Base-by-base conservation (phyloP, 2,888 invertebrate species). In the Steinernema carpocapsae region DNA sequence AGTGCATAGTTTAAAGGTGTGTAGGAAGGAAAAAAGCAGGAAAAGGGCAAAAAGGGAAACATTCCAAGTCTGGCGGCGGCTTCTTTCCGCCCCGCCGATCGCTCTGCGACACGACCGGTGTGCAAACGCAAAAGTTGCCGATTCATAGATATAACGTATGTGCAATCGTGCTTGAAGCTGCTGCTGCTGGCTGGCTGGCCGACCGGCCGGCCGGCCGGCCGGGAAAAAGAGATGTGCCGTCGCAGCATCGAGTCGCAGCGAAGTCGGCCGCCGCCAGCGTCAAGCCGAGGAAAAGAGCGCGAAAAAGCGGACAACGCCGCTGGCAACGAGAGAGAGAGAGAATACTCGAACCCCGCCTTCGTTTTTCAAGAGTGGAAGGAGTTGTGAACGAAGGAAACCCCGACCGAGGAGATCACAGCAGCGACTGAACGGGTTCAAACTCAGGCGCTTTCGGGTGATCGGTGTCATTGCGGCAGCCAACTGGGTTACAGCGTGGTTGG, bases 291-390 rank as follows among this genome's bases (percentile, higher is more conserved):
- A 56, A 56, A 56, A 22, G 24, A 26, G 56, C 56, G 56, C 56
- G 56, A 56, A 56, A 56, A 56, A 26, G 56, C 22, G 56, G 56
- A 56, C 26, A 26, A 56, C 56, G 19, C 6, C 51, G 51, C 51
- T 10, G n/a, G 19, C 51, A 19, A 12, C 56, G 56, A 26, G 56
- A 24, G 2, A 26, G 26, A n/a, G n/a, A n/a, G n/a, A n/a, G n/a
- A n/a, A n/a, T n/a, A 56, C 22, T 22, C 56, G 56, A 56, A 56
- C 56, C 26, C 56, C 56, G 56, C 56, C 56, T 56, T 56, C 56
- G 56, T 26, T 24, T 26, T 26, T 7, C 14, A 26, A 26, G 24
- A 12, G 19, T 26, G 56, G 22, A 26, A n/a, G n/a, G n/a, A n/a
- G n/a, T n/a, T n/a, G n/a, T n/a, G n/a, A 56, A 24, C 56, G 56